phyloP scores from a whole-genome alignment of 2,888 invertebrate genomes.

The Ochlodes sylvanus region DNA sequence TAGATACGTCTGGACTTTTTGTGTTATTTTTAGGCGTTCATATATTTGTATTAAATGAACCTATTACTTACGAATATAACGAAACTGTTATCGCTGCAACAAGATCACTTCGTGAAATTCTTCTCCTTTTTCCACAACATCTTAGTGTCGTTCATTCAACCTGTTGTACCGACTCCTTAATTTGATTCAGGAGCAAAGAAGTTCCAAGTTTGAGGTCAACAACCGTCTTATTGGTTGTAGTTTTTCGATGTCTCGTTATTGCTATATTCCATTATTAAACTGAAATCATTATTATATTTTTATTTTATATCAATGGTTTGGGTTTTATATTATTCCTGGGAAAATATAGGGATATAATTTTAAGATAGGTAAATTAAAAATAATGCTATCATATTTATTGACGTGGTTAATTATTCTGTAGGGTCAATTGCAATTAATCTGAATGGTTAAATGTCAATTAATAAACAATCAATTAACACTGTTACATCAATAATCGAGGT shows the following conservation, averaged over 20 bases:
- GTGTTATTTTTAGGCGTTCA: no score
- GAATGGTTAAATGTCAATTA: neutral
- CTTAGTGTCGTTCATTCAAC: neutral
- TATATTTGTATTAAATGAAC: neutral
- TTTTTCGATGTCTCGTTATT: neutral
- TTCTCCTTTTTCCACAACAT: neutral
- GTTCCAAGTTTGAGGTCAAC: slow-evolving; percentile 46
- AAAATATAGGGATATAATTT: no score
- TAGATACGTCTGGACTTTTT: no score
- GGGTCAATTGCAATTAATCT: slow-evolving; percentile 13
- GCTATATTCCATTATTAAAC: neutral
- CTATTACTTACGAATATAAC: no score
- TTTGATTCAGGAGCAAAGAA: slow-evolving; percentile 46
- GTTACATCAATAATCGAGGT: slow-evolving; percentile 10
- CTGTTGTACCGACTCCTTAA: slow-evolving; percentile 46
- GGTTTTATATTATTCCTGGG: no score
- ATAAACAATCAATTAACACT: neutral
- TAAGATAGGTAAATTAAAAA: no score
- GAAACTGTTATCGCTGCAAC: neutral
- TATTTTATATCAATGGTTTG: no score
- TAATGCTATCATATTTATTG: neutral
- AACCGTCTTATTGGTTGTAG: slow-evolving; percentile 33
- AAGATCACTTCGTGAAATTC: neutral
- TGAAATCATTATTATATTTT: no score
- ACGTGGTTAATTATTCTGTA: slow-evolving; percentile 7